These are phyloP conservation scores for Sebastes miniatus DNA, from an alignment of 2,797 vertebrate genomes.

Conservation along the genomic window DNA sequence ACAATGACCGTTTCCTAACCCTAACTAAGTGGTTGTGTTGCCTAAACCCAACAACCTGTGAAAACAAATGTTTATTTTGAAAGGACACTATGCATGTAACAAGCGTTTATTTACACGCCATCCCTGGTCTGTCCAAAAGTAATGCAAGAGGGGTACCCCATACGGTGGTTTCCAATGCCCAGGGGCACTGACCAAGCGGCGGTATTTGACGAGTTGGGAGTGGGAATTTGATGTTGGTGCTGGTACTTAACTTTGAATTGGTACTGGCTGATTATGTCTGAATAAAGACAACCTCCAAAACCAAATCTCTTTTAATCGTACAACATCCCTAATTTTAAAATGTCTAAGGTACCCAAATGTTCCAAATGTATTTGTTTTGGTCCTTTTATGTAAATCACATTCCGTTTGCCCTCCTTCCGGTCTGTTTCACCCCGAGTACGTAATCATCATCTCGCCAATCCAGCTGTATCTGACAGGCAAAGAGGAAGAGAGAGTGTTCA, in stretches of 20 bases:
- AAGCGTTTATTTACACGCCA: no score
- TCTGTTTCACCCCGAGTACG: background rate
- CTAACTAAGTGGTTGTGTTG: no score
- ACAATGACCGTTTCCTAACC: no score
- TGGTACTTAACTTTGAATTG: background rate
- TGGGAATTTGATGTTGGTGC: background rate
- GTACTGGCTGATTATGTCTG: background rate
- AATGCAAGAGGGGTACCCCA: background rate
- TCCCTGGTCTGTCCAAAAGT: no score
- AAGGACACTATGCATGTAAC: no score
- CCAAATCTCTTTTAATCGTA: background rate
- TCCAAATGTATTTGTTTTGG: background rate
- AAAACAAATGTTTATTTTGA: no score
- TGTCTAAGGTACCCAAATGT: background rate
- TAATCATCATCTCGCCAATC: slow-evolving; percentile 6
- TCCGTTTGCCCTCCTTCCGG: background rate
- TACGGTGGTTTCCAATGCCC: background rate
- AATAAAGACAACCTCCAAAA: background rate
- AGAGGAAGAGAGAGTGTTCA: slow-evolving; percentile 9
- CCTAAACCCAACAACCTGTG: no score
- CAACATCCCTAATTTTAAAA: background rate
- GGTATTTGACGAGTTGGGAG: background rate
- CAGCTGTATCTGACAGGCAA: slow-evolving; percentile 16
- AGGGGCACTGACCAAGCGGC: background rate
- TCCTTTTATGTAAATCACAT: background rate